Evolutionary conservation across 2,888 invertebrate genomes (phyloP), one percentile per base, ranked within the genome.

Genomic region (Calameuta idolon): DNA sequence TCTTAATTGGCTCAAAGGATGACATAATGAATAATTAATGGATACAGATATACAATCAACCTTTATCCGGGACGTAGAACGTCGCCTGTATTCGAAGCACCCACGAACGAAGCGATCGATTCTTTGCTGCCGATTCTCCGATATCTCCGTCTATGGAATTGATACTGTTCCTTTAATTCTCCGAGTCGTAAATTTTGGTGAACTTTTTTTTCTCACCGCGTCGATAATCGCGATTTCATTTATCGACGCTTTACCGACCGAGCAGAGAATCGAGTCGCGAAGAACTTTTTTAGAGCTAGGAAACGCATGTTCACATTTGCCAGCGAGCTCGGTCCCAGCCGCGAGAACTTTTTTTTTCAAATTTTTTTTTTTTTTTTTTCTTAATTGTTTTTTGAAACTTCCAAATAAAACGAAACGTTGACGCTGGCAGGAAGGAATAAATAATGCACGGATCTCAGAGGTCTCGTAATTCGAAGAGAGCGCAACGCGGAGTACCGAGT

Each of bases 401-500:
- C 40, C 1, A 40, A 40, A 40, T 0, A 5, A 4, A 40, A 15
- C 40, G 40, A 15, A 40, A 15, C 40, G 5, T 40, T 5, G 5
- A 40, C 15, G 40, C 40, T 15, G 15, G 40, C 40, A 40, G 40
- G 15, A 15, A 40, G 15, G 5, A 40, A 40, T 40, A 15, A 40
- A 40, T 15, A 40, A 40, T 40, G 23, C 55, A 9, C 23, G 23
- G 23, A 23, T 55, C 55, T 55, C 23, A 23, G 9, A 15, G 23
- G 55, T 55, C 55, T 55, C 55, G 55, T 55, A 9, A 55, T 23
- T 55, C 55, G 12, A 30, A 12, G 71, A 71, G 33, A 33, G 9
- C 71, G 71, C 9, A 1, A 71, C n/a, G 11, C 12, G 1, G 31
- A 12, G 71, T 69, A 78, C 86, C 87, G 87, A 87, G 87, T 86